Conservation (phyloP, 2,797 vertebrate genomes). For the Neosilurus hyrtlii region DNA sequence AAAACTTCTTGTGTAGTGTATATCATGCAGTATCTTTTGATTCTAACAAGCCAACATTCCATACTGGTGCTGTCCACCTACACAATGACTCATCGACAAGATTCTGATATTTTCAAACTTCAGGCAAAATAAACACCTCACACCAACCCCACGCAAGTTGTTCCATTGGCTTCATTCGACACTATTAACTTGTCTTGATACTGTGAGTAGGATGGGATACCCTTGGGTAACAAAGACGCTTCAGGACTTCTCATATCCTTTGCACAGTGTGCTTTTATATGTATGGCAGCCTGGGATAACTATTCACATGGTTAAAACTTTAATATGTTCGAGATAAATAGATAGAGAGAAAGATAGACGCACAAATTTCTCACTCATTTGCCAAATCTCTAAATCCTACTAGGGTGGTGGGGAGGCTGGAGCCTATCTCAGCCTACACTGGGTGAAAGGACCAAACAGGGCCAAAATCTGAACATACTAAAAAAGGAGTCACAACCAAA, state of each 20-base stretch:
- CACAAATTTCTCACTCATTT: too few species aligned
- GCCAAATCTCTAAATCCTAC: too few species aligned
- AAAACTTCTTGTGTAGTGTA: conserved; percentile 2
- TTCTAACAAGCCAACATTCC: conserved; percentile 19
- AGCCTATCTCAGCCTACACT: too few species aligned
- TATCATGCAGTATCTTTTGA: conserved; percentile 10
- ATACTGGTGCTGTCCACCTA: conserved; percentile 36
- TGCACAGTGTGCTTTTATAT: neutral
- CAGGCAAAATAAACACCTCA: conserved; percentile 25
- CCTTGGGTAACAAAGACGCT: conserved; percentile 2
- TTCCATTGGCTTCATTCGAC: conserved; percentile 13
- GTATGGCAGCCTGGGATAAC: neutral
- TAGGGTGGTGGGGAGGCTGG: too few species aligned
- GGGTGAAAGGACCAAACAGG: too few species aligned
- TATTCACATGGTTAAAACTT: neutral
- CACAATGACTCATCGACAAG: conserved; percentile 25
- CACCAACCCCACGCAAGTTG: conserved; percentile 37
- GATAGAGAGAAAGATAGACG: neutral
- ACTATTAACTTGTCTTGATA: conserved; percentile 29
- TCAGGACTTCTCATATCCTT: conserved; percentile 3
- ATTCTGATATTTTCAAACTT: conserved; percentile 38
- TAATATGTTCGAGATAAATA: neutral
- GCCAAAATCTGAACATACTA: too few species aligned
- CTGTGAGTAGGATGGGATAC: conserved; percentile 34
- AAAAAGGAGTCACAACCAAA: too few species aligned